These are phyloP conservation scores for Labrus mixtus DNA, from an alignment of 2,113 vertebrate genomes.

Conservation along the genomic window DNA sequence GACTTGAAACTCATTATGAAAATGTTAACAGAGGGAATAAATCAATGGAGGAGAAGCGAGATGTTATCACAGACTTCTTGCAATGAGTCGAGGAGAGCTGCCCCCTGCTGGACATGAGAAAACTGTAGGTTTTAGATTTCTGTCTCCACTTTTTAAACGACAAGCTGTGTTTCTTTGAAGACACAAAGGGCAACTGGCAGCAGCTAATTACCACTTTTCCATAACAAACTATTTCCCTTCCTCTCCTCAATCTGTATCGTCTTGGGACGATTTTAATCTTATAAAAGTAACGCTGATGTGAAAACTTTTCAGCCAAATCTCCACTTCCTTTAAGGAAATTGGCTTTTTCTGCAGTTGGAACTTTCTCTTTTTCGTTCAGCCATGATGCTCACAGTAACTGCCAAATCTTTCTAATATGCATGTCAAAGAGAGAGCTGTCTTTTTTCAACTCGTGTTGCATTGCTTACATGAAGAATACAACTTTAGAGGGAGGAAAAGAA, in stretches of 20 bases:
- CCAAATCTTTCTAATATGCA: conserved; percentile 38
- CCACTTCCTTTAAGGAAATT: not conserved
- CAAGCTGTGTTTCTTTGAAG: no score
- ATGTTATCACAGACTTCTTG: no score
- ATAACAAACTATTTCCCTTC: not conserved
- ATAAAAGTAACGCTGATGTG: not conserved
- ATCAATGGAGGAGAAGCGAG: no score
- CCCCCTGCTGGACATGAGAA: no score
- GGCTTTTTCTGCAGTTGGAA: conserved; percentile 36
- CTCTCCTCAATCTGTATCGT: not conserved
- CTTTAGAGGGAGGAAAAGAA: not conserved
- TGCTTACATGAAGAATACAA: not conserved
- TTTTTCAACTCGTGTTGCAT: not conserved
- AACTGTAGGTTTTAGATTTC: no score
- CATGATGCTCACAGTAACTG: conserved; percentile 11
- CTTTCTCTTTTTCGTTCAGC: conserved; percentile 5
- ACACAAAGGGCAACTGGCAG: not conserved
- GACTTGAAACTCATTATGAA: no score
- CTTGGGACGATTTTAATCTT: not conserved
- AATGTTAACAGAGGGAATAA: no score
- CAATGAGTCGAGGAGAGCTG: no score
- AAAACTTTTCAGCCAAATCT: conserved; percentile 15
- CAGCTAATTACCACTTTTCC: not conserved
- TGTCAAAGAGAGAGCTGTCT: conserved; percentile 41
- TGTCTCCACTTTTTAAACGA: no score